These are phyloP conservation scores for Stigmatopora nigra DNA, from an alignment of 2,113 vertebrate genomes.

Conservation along the genomic window DNA sequence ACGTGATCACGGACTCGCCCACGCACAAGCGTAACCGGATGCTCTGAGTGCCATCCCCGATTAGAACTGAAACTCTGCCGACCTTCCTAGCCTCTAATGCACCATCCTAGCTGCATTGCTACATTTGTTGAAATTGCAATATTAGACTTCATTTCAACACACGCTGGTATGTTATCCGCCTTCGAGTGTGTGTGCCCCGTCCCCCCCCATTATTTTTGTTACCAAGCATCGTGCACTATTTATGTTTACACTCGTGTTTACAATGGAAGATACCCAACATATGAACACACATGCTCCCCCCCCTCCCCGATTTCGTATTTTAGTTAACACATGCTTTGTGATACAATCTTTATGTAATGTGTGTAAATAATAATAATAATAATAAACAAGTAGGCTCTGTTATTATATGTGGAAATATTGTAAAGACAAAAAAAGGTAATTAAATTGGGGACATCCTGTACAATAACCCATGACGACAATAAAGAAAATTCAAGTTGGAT, in stretches of 20 bases:
- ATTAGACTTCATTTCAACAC: slow-evolving; percentile 77
- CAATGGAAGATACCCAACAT: slow-evolving; percentile 13
- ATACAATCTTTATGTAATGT: slow-evolving; percentile 70
- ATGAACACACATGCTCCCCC: background rate
- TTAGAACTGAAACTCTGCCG: slow-evolving; percentile 53
- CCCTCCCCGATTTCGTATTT: background rate
- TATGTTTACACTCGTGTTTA: slow-evolving; percentile 32
- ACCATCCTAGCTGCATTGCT: slow-evolving; percentile 75
- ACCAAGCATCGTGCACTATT: slow-evolving; percentile 1
- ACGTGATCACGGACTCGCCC: slow-evolving; percentile 99
- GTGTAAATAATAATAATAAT: slow-evolving; percentile 60
- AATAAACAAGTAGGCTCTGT: slow-evolving; percentile 66
- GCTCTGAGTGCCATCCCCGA: slow-evolving; percentile 83
- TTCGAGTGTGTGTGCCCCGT: slow-evolving; percentile 9
- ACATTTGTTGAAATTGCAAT: slow-evolving; percentile 59
- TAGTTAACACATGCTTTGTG: slow-evolving; percentile 54
- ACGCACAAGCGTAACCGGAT: slow-evolving; percentile 99
- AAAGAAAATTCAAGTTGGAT: slow-evolving; percentile 57
- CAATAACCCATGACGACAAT: slow-evolving; percentile 63
- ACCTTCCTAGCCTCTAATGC: slow-evolving; percentile 6
- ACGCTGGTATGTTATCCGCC: slow-evolving; percentile 7
- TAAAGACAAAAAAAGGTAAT: slow-evolving; percentile 55
- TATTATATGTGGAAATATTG: slow-evolving; percentile 72
- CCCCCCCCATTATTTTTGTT: background rate
- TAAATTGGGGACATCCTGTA: slow-evolving; percentile 53